Evolutionary conservation across 2,888 invertebrate genomes (phyloP).

Genomic region (Leptopilina myrica): DNA sequence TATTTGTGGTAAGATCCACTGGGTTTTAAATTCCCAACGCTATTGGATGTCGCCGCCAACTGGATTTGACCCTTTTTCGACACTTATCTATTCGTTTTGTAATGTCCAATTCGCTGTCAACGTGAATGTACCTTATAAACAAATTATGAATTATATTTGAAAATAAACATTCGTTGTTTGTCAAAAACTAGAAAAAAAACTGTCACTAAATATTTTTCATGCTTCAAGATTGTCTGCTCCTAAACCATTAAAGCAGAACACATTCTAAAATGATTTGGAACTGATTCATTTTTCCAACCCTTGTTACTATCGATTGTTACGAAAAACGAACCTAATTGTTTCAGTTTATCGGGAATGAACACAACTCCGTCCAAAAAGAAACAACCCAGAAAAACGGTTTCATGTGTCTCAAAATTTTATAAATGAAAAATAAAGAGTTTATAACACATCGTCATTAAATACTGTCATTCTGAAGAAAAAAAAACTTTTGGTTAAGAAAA

Average conservation of each 20-base stretch:
- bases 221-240: neutral
- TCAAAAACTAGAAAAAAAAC: neutral
- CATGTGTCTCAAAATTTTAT: neutral
- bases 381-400: conserved; percentile 33
- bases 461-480: neutral
- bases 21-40: too few species aligned
- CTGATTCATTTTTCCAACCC: conserved; percentile 11
- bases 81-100: too few species aligned
- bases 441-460: too few species aligned
- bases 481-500: neutral
- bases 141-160: neutral
- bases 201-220: too few species aligned
- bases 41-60: too few species aligned
- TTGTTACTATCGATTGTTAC: conserved; percentile 26
- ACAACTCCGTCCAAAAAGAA: conserved; percentile 23
- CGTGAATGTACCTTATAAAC: neutral
- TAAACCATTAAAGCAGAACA: conserved; percentile 21
- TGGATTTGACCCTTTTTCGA: too few species aligned
- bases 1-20: too few species aligned
- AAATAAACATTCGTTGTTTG: neutral
- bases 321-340: conserved; percentile 4
- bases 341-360: conserved; percentile 33
- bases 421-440: too few species aligned
- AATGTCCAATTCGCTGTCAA: too few species aligned
- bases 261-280: conserved; percentile 3